These are phyloP conservation scores for Neosalanx taihuensis DNA, from an alignment of 2,797 vertebrate genomes.

Conservation along the genomic window DNA sequence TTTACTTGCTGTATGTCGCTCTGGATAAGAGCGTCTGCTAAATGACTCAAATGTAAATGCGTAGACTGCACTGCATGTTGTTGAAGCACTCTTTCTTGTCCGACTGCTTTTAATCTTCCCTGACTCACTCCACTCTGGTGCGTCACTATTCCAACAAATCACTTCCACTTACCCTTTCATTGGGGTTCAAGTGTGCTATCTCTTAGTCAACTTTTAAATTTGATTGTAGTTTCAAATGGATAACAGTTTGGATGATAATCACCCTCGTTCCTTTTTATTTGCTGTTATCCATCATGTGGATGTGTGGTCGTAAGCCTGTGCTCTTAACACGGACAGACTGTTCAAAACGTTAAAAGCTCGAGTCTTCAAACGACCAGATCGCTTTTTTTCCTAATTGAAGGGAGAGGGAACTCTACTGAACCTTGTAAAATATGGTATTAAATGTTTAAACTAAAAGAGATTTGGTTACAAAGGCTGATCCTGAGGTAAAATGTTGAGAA, in stretches of 20 bases:
- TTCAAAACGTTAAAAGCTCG: slow-evolving; percentile 25
- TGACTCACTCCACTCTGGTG: not conserved
- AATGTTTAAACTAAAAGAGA: slow-evolving; percentile 38
- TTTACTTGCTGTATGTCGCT: no score
- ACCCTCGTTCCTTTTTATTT: not conserved
- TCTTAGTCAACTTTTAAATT: not conserved
- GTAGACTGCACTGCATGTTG: not conserved
- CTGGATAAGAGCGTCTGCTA: no score
- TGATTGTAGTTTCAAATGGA: not conserved
- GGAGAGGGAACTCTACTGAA: slow-evolving; percentile 42
- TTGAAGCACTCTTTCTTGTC: not conserved
- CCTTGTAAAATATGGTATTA: slow-evolving; percentile 49
- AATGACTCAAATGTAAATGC: not conserved
- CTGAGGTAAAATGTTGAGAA: slow-evolving; percentile 38
- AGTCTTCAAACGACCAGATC: slow-evolving; percentile 42
- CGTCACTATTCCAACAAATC: not conserved
- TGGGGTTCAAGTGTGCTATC: no score
- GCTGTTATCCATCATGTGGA: no score
- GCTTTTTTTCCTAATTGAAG: slow-evolving; percentile 28
- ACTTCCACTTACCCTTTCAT: no score
- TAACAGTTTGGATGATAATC: not conserved
- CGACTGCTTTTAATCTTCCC: not conserved
- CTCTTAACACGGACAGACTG: slow-evolving; percentile 19
- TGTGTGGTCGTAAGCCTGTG: no score
- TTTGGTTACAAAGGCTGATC: slow-evolving; percentile 21